These are phyloP conservation scores for Ecdyonurus torrentis DNA, from an alignment of 2,888 invertebrate species.

Conservation along the genomic window DNA sequence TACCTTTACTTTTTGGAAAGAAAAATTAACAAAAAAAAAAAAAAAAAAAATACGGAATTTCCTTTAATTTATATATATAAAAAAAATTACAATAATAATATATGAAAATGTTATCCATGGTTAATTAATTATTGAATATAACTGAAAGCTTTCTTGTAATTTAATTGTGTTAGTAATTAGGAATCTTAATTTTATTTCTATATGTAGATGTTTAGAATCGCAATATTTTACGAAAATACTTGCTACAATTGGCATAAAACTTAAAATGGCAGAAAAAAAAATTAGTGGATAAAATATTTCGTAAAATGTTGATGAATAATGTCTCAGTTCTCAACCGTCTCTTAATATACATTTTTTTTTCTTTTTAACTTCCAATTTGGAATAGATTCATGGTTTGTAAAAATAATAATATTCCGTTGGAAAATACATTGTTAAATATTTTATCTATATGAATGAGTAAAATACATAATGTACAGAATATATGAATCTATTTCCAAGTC, in stretches of 20 bases:
- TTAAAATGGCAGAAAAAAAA: too few species aligned
- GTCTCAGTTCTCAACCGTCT: too few species aligned
- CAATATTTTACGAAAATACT: too few species aligned
- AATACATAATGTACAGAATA: neutral
- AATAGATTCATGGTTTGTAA: neutral
- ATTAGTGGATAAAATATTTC: too few species aligned
- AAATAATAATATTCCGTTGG: too few species aligned
- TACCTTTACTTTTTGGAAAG: too few species aligned
- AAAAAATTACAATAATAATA: neutral
- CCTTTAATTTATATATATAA: neutral
- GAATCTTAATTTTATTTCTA: neutral
- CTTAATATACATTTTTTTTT: too few species aligned
- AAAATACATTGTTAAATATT: neutral
- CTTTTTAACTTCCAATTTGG: too few species aligned
- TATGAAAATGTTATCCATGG: neutral
- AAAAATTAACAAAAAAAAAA: neutral
- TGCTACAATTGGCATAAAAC: too few species aligned
- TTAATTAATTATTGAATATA: neutral
- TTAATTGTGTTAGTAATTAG: neutral
- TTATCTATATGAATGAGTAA: neutral
- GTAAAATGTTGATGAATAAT: too few species aligned
- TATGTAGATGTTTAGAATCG: neutral
- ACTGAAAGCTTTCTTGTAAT: neutral
- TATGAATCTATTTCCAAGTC: neutral
- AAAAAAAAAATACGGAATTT: neutral